Base-by-base conservation (phyloP, 2,888 invertebrate genomes). In the Meiosimyza decipiens region DNA sequence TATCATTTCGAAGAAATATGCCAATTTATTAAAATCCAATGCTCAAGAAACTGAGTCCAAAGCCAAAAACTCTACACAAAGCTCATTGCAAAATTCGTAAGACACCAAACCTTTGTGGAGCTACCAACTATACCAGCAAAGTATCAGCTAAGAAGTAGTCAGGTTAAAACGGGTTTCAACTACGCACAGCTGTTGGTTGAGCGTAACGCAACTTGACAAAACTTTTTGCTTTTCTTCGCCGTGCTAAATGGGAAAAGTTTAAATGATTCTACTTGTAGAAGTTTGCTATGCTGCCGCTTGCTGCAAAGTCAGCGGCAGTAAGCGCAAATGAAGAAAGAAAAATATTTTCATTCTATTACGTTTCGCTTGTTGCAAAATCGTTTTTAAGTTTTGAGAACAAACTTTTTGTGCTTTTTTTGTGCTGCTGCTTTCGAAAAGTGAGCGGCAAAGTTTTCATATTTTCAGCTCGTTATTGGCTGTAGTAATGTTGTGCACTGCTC, bases 381-480 rank as follows among this genome's bases (percentile, higher is more conserved):
- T 59, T 57, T 68, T 50, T 18, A 68, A 68, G 49, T 50, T 47
- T 40, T 52, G 15, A 59, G 22, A 50, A 28, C n/a, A 50, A 18
- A 51, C 11, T 18, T 51, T 64, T 49, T 18, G 16, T 2, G 15
- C 15, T 40, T 7, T 40, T 40, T 49, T 47, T 40, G 15, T 54
- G 54, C 54, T 15, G n/a, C 54, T 12, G 54, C 9, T 16, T n/a
- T 54, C 54, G n/a, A 16, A 63, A 63, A 63, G 50, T 47, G 13
- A 18, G 47, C 11, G 47, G 57, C 22, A 55, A 68, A 68, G 68
- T 70, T 70, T 70, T 70, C 70, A 63, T 70, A 70, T 70, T 70
- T 70, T 62, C 63, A 70, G 70, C 62, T 70, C 70, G 63, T 70
- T 70, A 70, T 63, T 70, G 70, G 62, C 62, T 9, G 40, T 18